These are phyloP conservation scores for Cepaea hortensis DNA, from an alignment of 2,888 invertebrate genomes.

Conservation along the genomic window DNA sequence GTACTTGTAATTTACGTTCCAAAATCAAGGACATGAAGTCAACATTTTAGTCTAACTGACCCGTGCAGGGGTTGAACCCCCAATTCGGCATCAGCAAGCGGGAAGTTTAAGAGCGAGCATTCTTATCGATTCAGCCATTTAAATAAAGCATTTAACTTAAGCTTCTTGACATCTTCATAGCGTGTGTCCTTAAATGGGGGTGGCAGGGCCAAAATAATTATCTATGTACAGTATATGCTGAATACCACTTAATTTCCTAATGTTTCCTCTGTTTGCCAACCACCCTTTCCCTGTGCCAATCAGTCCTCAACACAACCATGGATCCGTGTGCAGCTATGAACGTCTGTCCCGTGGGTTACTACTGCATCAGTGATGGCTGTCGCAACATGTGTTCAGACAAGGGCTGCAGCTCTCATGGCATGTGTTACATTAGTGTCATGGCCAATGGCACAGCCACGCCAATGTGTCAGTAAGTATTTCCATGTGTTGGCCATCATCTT, in stretches of 20 bases:
- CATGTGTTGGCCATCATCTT: neutral
- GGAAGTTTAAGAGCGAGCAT: no score
- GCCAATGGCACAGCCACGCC: neutral
- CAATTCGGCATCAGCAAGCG: no score
- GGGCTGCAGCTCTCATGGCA: conserved; percentile 6
- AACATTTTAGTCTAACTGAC: no score
- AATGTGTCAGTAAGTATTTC: conserved; percentile 1
- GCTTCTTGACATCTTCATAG: no score
- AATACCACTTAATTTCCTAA: neutral
- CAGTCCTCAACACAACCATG: neutral
- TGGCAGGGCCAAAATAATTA: no score
- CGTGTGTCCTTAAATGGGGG: no score
- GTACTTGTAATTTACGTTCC: no score
- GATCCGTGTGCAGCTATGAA: neutral
- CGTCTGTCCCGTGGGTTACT: neutral
- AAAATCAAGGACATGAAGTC: no score
- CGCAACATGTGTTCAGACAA: neutral
- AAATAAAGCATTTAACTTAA: no score
- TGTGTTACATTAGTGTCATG: neutral
- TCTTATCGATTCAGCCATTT: no score
- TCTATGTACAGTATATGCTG: no score
- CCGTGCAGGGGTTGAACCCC: no score
- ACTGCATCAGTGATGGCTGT: neutral
- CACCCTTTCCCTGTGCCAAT: neutral
- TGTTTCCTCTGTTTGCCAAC: neutral